Evolutionary conservation across 2,797 vertebrate genomes (phyloP).

Genomic region (Acomys russatus): DNA sequence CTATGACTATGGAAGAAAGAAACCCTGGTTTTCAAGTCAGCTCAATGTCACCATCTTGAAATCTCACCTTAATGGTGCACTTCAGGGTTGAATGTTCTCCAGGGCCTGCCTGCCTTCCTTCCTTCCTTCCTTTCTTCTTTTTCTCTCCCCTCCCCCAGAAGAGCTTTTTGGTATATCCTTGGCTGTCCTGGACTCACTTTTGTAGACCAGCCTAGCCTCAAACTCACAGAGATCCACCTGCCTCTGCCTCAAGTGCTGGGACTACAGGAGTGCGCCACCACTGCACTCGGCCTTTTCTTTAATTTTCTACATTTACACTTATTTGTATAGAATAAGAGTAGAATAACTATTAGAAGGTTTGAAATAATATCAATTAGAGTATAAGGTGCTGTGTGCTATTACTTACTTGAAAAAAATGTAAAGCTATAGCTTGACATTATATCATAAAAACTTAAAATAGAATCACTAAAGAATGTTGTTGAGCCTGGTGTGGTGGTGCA

Average conservation of each 20-base stretch:
- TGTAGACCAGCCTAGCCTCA: no score
- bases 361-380: not conserved
- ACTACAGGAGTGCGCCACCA: no score
- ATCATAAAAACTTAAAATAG: not conserved
- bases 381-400: not conserved
- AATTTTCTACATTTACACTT: not conserved
- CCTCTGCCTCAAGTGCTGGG: no score
- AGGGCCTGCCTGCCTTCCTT: not conserved
- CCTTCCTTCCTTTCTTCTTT: no score
- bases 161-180: no score
- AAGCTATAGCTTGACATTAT: not conserved
- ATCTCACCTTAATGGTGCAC: not conserved
- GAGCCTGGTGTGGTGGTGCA: no score
- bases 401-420: slow-evolving; percentile 22
- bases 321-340: slow-evolving; percentile 14
- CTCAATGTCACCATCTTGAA: not conserved
- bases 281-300: not conserved
- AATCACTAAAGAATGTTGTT: not conserved
- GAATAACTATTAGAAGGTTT: not conserved
- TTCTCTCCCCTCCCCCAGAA: no score
- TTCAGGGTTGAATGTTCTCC: not conserved
- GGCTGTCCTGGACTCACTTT: no score
- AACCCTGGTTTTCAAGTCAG: not conserved
- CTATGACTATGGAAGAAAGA: not conserved
- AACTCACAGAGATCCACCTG: no score